Percentiles rank a stretch among this genome's conserved stretches.
Evolutionary conservation across 1,140 invertebrate genomes (phyloP).

Genomic region (Rhopalosiphum padi): DNA sequence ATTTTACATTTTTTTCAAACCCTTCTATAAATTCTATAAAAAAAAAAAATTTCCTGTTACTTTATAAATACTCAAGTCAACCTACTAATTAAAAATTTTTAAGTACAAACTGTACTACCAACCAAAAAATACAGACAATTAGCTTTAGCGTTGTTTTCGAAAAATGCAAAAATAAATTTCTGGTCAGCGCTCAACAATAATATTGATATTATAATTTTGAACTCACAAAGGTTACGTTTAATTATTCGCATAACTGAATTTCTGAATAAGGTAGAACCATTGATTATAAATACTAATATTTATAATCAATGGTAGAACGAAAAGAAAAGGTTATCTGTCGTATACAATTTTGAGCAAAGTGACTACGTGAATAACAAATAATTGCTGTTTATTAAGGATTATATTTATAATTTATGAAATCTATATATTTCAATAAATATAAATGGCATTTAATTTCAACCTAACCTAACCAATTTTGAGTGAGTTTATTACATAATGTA

Average conservation of each 20-base stretch:
- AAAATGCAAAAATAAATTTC: neutral
- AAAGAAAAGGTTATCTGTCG: neutral
- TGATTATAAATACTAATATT: no score
- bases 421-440: no score
- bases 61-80: no score
- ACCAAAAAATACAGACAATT: neutral
- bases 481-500: neutral
- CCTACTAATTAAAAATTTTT: neutral
- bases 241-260: neutral
- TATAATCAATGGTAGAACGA: no score
- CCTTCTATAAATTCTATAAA: no score
- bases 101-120: neutral
- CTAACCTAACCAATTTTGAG: neutral
- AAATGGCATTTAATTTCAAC: neutral
- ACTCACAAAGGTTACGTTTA: neutral
- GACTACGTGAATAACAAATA: neutral
- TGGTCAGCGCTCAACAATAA: neutral
- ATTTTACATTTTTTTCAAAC: no score
- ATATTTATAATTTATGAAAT: neutral
- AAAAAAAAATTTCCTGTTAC: no score
- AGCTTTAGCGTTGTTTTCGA: neutral
- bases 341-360: neutral
- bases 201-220: neutral
- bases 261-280: neutral
- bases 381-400: neutral